A percentile compares a stretch with the other conserved stretches of the same genome.
phyloP scores from a whole-genome alignment of 2,888 invertebrate species.

The Halocaridina rubra region DNA sequence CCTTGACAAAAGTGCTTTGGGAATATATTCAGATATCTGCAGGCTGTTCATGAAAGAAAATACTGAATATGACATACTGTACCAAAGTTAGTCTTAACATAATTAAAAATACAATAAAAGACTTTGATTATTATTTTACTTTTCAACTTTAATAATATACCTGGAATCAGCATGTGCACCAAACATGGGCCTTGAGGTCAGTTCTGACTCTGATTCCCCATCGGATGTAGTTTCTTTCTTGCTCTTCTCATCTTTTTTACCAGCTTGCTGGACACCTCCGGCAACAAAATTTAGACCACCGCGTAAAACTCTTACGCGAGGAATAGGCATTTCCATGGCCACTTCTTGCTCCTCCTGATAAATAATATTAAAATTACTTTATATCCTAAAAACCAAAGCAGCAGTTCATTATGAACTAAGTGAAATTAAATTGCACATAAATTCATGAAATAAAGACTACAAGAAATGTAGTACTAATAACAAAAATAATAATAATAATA shows the following conservation, averaged over 20 bases:
- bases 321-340: neutral
- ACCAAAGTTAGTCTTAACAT: no score
- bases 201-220: conserved; percentile 45
- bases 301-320: conserved; percentile 32
- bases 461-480: no score
- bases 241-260: conserved; percentile 74
- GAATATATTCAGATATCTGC: no score
- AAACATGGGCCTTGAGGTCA: conserved; percentile 54
- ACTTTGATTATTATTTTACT: no score
- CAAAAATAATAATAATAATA: no score
- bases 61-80: no score
- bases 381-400: no score
- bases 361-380: no score
- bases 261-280: conserved; percentile 78
- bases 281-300: conserved; percentile 56
- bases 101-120: no score
- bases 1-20: no score
- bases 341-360: conserved; percentile 36
- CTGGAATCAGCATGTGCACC: conserved; percentile 44
- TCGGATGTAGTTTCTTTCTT: conserved; percentile 61
- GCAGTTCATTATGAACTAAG: neutral
- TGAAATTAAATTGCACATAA: neutral
- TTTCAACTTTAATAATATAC: conserved; percentile 2
- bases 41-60: no score
- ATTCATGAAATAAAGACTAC: no score